Base-by-base conservation (phyloP, 2,113 vertebrate genomes). In the Pao palembangensis region DNA sequence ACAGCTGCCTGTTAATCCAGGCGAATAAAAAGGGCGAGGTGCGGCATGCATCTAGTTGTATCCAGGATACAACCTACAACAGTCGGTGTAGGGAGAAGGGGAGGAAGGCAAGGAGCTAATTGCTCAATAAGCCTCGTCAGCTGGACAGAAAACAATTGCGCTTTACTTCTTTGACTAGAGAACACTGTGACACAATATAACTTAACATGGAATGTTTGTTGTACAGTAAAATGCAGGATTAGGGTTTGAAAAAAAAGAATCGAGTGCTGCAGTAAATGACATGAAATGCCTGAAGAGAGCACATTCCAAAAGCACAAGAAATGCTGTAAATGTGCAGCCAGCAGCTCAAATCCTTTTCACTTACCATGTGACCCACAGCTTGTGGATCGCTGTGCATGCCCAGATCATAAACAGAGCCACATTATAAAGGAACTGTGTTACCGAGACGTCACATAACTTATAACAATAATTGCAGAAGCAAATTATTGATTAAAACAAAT, bases 11-110 rank as follows among this genome's bases (percentile, higher is more conserved):
- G 10, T 10, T 38, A 11, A 8, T 38, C 34, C 34, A 38, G 34
- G 10, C 34, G 3, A 2, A 43, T n/a, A 6, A 7, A 53, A 52
- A 2, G 18, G 59, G 61, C 59, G 64, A 64, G 58, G 49, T 56
- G 46, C 28, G 58, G 52, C 50, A 57, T 20, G 34, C 34, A 38
- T 58, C 41, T 50, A 68, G 76, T 44, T 67, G 83, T 84, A 80
- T 67, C 81, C 77, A 69, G 70, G 86, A 81, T 53, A 86, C 80
- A 21, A 18, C 57, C 54, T 31, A 31, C 18, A 62, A 51, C 23
- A 58, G 25, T 28, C 55, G 44, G 53, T 17, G 42, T 18, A 34
- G 51, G 41, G 72, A n/a, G 48, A 31, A 73, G 38, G 34, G 59
- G 56, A 34, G 67, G 56, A 61, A 28, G 67, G 76, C 53, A 80